Base-by-base conservation (phyloP, 2,888 invertebrate species). In the Thera obeliscata region DNA sequence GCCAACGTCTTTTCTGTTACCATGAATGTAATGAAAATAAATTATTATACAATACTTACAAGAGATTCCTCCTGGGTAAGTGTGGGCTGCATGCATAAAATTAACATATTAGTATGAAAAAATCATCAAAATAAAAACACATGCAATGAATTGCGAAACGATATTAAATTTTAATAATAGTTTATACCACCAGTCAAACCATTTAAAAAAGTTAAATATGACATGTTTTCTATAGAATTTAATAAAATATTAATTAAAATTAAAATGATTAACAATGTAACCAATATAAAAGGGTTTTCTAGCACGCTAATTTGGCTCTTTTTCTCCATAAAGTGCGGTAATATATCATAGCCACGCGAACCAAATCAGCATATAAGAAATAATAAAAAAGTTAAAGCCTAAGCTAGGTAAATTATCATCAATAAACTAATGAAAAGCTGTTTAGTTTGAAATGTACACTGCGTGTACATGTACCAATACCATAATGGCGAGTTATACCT, bases 51-150 rank as follows among this genome's bases (percentile, higher is more conserved):
- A 75, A 87, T 91, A 94, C 94, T 94, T 78, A 94, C 94, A 94
- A 88, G 46, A 92, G 82, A 81, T 94, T 86, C 85, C 93, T 89
- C 86, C 94, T 81, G 75, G 93, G 92, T 90, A 94, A 93, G 83
- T 94, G 94, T 73, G 94, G 91, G 90, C 94, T 94, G 91, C 93
- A 92, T 93, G 93, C 93, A 80, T 78, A 88, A 90, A 92, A 89
- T 86, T 85, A 85, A 86, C 67, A 71, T 73, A 72, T 81, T 84
- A 84, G 83, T 84, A 70, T 79, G 75, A 63, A 38, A 64, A 54
- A 79, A 70, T 71, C 74, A 49, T 61, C 76, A 77, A 41, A 57
- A 71, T 8, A 76, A 67, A 72, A 68, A 66, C 69, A 74, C 70
- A 64, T 52, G 43, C 41, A 61, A 58, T 46, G 2, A 48, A 46